phyloP scores from a whole-genome alignment of 2,113 vertebrate genomes.

The Psophia crepitans region DNA sequence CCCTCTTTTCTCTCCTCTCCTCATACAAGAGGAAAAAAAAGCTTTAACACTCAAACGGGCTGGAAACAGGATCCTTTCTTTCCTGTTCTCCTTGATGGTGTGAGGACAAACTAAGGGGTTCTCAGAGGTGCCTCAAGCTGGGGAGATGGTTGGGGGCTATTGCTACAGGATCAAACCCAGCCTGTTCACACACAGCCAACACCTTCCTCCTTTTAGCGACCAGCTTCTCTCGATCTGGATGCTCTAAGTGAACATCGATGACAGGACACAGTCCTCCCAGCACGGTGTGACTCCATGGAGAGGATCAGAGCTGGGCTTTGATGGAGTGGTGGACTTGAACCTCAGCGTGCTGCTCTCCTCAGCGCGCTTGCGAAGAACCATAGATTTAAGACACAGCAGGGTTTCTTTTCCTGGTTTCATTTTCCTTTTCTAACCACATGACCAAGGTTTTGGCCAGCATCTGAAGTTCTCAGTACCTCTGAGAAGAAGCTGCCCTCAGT shows the following conservation, averaged over 20 bases:
- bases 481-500: background rate
- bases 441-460: background rate
- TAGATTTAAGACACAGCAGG: background rate
- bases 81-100: background rate
- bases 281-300: background rate
- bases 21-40: background rate
- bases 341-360: background rate
- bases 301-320: background rate
- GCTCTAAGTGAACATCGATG: background rate
- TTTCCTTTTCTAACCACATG: background rate
- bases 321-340: rapidly evolving
- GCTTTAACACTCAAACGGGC: background rate
- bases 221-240: background rate
- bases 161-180: background rate
- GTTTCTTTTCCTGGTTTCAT: background rate
- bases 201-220: background rate
- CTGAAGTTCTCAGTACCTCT: background rate
- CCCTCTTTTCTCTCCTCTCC: too few relatives aligned
- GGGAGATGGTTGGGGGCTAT: background rate
- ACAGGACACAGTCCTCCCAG: background rate
- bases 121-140: background rate
- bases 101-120: background rate
- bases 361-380: background rate
- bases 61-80: background rate
- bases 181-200: background rate